These are phyloP conservation scores for Polydrusus cervinus DNA, from an alignment of 2,888 invertebrate species.

Conservation along the genomic window DNA sequence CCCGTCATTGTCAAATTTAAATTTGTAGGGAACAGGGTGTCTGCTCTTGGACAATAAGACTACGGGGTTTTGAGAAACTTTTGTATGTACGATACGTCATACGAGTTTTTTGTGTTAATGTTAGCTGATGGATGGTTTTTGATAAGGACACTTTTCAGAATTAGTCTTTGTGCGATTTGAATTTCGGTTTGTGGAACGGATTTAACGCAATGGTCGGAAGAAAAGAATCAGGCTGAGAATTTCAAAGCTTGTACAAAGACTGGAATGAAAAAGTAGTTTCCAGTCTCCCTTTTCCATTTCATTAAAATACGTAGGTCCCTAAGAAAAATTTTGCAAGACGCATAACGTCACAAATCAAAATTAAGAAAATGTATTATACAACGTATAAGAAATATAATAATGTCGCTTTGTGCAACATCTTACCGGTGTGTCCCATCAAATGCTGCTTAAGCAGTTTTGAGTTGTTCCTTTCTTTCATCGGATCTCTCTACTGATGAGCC, in stretches of 20 bases:
- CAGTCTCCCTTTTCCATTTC: neutral
- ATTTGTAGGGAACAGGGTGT: constrained; percentile 50
- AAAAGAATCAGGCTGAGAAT: constrained; percentile 2
- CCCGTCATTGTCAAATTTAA: constrained; percentile 50
- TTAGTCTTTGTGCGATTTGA: constrained; percentile 33
- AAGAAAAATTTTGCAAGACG: neutral
- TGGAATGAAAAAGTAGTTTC: neutral
- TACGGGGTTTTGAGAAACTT: constrained; percentile 49
- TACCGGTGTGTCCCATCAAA: too few relatives aligned
- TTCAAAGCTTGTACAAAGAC: constrained; percentile 2
- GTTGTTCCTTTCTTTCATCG: too few relatives aligned
- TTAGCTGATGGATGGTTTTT: constrained; percentile 52
- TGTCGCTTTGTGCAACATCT: too few relatives aligned
- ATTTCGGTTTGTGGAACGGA: constrained; percentile 36
- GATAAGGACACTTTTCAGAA: constrained; percentile 50
- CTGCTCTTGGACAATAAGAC: constrained; percentile 47
- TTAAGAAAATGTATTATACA: too few relatives aligned
- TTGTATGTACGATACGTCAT: constrained; percentile 44
- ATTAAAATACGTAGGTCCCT: neutral
- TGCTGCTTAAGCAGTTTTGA: too few relatives aligned
- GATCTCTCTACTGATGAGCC: too few relatives aligned
- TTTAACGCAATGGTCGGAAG: constrained; percentile 18
- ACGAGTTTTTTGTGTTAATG: constrained; percentile 51
- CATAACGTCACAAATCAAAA: too few relatives aligned
- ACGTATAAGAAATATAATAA: too few relatives aligned